phyloP scores from a whole-genome alignment of 1,140 invertebrate genomes.

The Battus philenor region DNA sequence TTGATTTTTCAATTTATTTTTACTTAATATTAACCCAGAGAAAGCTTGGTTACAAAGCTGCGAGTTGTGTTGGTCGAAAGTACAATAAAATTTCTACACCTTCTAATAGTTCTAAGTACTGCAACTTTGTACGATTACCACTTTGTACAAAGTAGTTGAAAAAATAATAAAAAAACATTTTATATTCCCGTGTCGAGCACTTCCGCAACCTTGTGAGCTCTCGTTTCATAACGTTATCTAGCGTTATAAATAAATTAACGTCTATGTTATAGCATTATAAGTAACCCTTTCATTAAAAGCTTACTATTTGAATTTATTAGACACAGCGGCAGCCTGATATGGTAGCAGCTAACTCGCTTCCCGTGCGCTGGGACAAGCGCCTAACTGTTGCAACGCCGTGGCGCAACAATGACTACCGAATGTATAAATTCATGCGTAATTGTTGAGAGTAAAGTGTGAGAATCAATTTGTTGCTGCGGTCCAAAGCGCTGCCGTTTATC shows the following conservation, averaged over 20 bases:
- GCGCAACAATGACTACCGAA: slow-evolving; percentile 27
- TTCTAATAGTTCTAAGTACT: too few relatives aligned
- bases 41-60: too few relatives aligned
- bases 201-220: neutral
- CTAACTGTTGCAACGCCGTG: slow-evolving; percentile 17
- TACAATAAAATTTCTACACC: too few relatives aligned
- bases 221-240: neutral
- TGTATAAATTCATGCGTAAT: slow-evolving; percentile 28
- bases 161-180: neutral
- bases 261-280: slow-evolving; percentile 1
- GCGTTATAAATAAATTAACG: slow-evolving; percentile 3
- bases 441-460: slow-evolving; percentile 21
- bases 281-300: slow-evolving; percentile 11
- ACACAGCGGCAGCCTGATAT: slow-evolving; percentile 3
- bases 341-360: neutral
- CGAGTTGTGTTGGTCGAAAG: too few relatives aligned
- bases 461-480: slow-evolving; percentile 20
- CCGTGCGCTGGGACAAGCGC: neutral
- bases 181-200: neutral
- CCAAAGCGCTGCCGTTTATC: too few relatives aligned
- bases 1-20: too few relatives aligned
- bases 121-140: too few relatives aligned
- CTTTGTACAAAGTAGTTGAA: neutral
- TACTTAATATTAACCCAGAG: too few relatives aligned
- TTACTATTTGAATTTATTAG: slow-evolving; percentile 5